Conservation (phyloP, 2,888 invertebrate genomes). For the Gisinianus flammeolus region DNA sequence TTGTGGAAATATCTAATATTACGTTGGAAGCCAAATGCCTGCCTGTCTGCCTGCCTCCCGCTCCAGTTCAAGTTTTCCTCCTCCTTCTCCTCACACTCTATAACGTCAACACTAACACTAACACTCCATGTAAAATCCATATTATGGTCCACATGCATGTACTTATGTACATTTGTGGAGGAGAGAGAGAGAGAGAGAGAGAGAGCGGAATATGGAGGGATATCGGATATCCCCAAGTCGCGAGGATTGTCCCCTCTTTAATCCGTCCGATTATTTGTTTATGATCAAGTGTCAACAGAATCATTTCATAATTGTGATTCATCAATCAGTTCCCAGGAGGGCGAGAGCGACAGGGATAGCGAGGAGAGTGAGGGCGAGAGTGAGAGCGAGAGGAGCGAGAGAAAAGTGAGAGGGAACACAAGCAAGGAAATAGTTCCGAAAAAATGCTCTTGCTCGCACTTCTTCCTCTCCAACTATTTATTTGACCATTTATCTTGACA, state of each 20-base stretch:
- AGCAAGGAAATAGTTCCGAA: too few relatives aligned
- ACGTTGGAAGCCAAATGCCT: conserved; percentile 2
- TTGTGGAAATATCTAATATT: background rate
- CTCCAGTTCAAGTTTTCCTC: conserved; percentile 7
- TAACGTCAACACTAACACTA: background rate
- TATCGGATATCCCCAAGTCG: conserved; percentile 18
- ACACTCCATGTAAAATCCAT: background rate
- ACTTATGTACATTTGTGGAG: background rate
- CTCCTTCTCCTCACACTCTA: background rate
- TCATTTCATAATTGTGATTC: conserved; percentile 45
- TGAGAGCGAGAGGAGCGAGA: conserved; percentile 1
- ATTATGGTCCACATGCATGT: background rate
- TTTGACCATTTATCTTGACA: conserved; percentile 38
- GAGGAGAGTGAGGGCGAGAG: conserved; percentile 7
- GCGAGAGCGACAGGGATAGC: background rate
- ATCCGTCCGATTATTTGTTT: conserved; percentile 43
- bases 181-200: background rate
- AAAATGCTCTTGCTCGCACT: background rate
- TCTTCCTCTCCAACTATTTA: conserved; percentile 22
- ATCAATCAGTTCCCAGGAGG: conserved; percentile 38
- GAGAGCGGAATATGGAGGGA: background rate
- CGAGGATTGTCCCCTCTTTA: conserved; percentile 28
- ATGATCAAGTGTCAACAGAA: conserved; percentile 46
- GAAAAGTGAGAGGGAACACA: background rate
- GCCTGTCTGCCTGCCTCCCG: too few relatives aligned